A percentile compares a stretch with the other conserved stretches of the same genome.
phyloP scores from a whole-genome alignment of 2,113 vertebrate species.

The Epinephelus fuscoguttatus region DNA sequence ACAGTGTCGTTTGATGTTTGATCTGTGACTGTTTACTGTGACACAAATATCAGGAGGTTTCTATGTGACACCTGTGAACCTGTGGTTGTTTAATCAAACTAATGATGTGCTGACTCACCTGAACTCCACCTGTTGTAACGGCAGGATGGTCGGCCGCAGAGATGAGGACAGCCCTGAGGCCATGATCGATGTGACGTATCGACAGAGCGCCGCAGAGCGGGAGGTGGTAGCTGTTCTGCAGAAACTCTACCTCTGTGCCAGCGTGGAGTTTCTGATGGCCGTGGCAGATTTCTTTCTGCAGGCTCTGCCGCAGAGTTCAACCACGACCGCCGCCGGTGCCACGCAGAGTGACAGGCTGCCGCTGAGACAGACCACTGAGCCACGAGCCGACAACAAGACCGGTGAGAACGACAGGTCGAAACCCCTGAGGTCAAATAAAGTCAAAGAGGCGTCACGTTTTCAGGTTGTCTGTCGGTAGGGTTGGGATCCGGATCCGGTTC shows the following conservation, averaged over 20 bases:
- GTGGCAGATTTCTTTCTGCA: constrained; percentile 95
- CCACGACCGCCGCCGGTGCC: background rate
- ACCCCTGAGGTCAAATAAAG: too few species aligned
- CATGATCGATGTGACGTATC: constrained; percentile 92
- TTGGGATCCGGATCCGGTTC: too few species aligned
- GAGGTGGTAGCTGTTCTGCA: constrained; percentile 89
- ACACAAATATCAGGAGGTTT: too few species aligned
- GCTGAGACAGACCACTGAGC: constrained; percentile 80
- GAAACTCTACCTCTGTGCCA: constrained; percentile 94
- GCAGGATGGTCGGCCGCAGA: constrained; percentile 93
- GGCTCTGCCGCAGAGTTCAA: constrained; percentile 84
- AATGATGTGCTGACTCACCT: background rate
- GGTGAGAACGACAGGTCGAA: constrained; percentile 48
- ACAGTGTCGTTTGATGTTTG: too few species aligned
- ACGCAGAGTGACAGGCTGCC: constrained; percentile 78
- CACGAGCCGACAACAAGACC: constrained; percentile 63
- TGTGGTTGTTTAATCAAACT: too few species aligned
- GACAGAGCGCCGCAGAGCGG: constrained; percentile 80
- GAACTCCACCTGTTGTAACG: background rate
- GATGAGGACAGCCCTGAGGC: constrained; percentile 80
- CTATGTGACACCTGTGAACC: too few species aligned
- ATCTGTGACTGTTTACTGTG: too few species aligned
- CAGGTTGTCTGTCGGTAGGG: too few species aligned
- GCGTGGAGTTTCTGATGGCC: constrained; percentile 94
- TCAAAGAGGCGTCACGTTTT: too few species aligned